Percentiles rank a stretch among this genome's conserved stretches.
Conservation (phyloP, 2,113 vertebrate genomes). For the Lophius piscatorius region DNA sequence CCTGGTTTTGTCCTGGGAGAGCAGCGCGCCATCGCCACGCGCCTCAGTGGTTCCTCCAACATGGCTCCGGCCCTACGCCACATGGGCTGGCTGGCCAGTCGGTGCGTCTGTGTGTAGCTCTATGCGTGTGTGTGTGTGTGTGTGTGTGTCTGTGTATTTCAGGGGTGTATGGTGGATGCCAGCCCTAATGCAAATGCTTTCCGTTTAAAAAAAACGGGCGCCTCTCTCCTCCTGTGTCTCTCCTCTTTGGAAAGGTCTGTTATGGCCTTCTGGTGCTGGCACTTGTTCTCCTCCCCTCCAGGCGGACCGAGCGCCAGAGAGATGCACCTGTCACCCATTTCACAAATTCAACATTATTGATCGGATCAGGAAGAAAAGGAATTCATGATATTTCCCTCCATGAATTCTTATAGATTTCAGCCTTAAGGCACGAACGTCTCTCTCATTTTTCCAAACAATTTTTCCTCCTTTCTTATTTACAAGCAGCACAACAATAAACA, state of each 20-base stretch:
- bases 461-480: not conserved
- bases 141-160: constrained; percentile 37
- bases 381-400: constrained; percentile 38
- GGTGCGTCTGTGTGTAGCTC: constrained; percentile 51
- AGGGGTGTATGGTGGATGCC: constrained; percentile 66
- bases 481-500: constrained; percentile 17
- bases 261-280: constrained; percentile 76
- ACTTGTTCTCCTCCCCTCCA: constrained; percentile 62
- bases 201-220: constrained; percentile 68
- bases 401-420: constrained; percentile 24
- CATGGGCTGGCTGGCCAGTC: constrained; percentile 71
- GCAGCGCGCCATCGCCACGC: constrained; percentile 55
- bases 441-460: not conserved
- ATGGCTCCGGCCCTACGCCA: constrained; percentile 76
- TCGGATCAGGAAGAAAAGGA: constrained; percentile 52
- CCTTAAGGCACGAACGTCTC: not conserved
- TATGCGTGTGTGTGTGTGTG: constrained; percentile 34
- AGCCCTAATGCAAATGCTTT: constrained; percentile 78
- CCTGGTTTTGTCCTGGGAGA: constrained; percentile 64
- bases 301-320: constrained; percentile 71
- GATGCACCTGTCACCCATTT: constrained; percentile 83
- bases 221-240: constrained; percentile 67
- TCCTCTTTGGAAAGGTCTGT: constrained; percentile 74
- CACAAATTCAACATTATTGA: constrained; percentile 74
- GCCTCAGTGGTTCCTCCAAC: constrained; percentile 79